phyloP scores from a whole-genome alignment of 2,888 invertebrate genomes.

The Acrobasis repandana region DNA sequence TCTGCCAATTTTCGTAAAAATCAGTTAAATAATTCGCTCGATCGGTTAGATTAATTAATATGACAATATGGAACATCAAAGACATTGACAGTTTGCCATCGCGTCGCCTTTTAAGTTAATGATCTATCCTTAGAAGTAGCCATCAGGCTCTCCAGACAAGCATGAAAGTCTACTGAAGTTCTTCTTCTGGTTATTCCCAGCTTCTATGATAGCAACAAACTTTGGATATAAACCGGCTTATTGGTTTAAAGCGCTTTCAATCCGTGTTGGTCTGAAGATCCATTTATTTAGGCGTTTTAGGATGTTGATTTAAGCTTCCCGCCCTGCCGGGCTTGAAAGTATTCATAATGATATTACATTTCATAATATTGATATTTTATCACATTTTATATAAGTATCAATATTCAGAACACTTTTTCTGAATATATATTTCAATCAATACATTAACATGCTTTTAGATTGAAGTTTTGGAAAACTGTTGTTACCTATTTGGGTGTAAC shows the following conservation, averaged over 20 bases:
- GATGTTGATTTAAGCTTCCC: background rate
- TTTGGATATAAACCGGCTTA: conserved; percentile 16
- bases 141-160: too few species aligned
- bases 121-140: too few species aligned
- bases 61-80: too few species aligned
- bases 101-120: too few species aligned
- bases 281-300: conserved; percentile 7
- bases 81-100: too few species aligned
- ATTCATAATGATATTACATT: background rate
- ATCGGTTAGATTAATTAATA: too few species aligned
- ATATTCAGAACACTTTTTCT: background rate
- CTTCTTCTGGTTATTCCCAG: background rate
- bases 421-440: background rate
- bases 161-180: background rate
- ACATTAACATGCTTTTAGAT: too few species aligned
- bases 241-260: conserved; percentile 17
- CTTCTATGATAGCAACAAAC: background rate
- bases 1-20: too few species aligned
- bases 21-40: too few species aligned
- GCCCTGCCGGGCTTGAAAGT: background rate
- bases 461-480: too few species aligned
- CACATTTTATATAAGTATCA: background rate
- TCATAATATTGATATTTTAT: background rate
- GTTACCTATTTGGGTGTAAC: too few species aligned
- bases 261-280: conserved; percentile 7